Percentiles rank a stretch among this genome's conserved stretches.
Conservation (phyloP, 2,888 invertebrate species). For the Heliconius hortense region DNA sequence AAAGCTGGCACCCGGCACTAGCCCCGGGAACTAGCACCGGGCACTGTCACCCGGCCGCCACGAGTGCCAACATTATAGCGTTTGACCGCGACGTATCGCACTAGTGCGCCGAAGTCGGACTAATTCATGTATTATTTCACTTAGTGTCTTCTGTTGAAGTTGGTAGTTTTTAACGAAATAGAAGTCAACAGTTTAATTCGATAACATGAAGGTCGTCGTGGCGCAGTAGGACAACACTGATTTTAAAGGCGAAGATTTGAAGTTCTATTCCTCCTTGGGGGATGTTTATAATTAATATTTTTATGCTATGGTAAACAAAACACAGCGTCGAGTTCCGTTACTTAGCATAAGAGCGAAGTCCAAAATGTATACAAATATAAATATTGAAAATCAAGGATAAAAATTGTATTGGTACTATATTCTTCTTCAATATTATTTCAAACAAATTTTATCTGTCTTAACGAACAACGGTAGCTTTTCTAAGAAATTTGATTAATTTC, state of each 20-base stretch:
- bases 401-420: not conserved
- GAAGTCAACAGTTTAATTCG: no score
- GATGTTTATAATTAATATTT: no score
- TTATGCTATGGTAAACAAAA: no score
- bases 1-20: no score
- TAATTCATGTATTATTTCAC: constrained; percentile 10
- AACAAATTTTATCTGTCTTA: not conserved
- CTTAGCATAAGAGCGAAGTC: no score
- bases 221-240: no score
- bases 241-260: no score
- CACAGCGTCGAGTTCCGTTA: no score
- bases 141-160: not conserved
- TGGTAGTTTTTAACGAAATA: not conserved
- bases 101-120: constrained; percentile 2
- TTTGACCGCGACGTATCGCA: constrained; percentile 27
- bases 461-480: not conserved
- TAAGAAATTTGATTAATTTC: not conserved
- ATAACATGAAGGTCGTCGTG: no score
- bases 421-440: not conserved
- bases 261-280: no score
- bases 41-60: constrained; percentile 15
- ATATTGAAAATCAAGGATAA: not conserved
- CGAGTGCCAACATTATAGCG: constrained; percentile 19
- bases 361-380: not conserved
- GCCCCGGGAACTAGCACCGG: no score